These are phyloP conservation scores for Malurus elegans DNA, from an alignment of 2,113 vertebrate genomes.

Conservation along the genomic window DNA sequence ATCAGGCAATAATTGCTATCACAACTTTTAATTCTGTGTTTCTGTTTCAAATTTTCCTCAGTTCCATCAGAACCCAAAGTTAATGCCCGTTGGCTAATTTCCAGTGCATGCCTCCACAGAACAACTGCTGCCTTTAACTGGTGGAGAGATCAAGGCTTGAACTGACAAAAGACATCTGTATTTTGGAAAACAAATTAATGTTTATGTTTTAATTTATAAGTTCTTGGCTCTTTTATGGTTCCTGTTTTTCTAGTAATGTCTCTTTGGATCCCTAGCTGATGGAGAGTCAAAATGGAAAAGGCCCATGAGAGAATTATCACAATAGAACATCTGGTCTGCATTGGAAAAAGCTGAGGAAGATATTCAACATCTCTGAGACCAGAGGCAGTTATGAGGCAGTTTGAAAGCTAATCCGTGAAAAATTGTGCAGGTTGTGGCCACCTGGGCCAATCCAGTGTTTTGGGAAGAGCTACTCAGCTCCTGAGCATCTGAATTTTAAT, in stretches of 20 bases:
- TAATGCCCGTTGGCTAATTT: constrained; percentile 57
- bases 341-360: constrained; percentile 57
- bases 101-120: constrained; percentile 47
- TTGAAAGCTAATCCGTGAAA: constrained; percentile 12
- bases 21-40: constrained; percentile 12
- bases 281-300: constrained; percentile 63
- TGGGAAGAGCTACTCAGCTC: not conserved
- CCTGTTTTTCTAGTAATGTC: constrained; percentile 60
- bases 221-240: constrained; percentile 65
- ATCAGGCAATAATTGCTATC: constrained; percentile 1
- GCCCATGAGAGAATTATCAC: constrained; percentile 56
- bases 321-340: constrained; percentile 61
- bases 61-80: constrained; percentile 56
- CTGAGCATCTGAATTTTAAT: not conserved
- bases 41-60: constrained; percentile 42
- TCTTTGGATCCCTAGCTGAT: constrained; percentile 55
- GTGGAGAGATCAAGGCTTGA: constrained; percentile 60
- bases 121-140: constrained; percentile 58
- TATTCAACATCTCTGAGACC: constrained; percentile 12
- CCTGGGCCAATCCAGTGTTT: constrained; percentile 1
- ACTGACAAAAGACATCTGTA: constrained; percentile 64
- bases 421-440: constrained; percentile 3
- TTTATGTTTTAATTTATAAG: constrained; percentile 71
- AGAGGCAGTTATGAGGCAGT: constrained; percentile 1
- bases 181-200: constrained; percentile 67